phyloP scores from a whole-genome alignment of 2,797 vertebrate genomes.

The Pitangus sulphuratus region DNA sequence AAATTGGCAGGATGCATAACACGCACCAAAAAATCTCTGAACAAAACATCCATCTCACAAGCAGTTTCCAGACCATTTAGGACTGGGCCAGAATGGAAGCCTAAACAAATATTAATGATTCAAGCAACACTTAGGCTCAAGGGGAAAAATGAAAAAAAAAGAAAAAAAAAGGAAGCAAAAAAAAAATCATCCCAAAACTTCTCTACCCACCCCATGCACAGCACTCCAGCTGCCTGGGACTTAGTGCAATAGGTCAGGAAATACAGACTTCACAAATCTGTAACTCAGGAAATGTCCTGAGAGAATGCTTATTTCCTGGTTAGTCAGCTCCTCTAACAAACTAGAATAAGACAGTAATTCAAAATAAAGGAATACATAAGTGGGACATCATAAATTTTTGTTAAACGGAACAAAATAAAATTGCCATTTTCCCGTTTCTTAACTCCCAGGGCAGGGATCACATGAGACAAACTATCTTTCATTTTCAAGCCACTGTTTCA shows the following conservation, averaged over 20 bases:
- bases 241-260: background rate
- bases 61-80: background rate
- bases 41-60: background rate
- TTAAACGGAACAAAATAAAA: background rate
- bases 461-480: background rate
- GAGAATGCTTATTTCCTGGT: background rate
- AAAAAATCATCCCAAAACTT: background rate
- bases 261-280: background rate
- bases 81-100: background rate
- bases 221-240: background rate
- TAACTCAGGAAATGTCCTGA: background rate
- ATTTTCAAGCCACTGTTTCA: constrained; percentile 34
- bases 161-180: too few relatives aligned
- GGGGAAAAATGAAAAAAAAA: background rate
- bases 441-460: background rate
- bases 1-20: constrained; percentile 3
- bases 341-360: background rate
- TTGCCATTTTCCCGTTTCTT: rapidly evolving
- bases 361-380: background rate
- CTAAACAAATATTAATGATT: background rate
- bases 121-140: background rate
- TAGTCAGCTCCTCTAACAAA: background rate
- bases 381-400: background rate
- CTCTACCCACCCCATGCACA: background rate
- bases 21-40: constrained; percentile 7